Percentiles rank a stretch among this genome's conserved stretches.
phyloP scores from a whole-genome alignment of 2,113 vertebrate genomes.

The Triplophysa dalaica region DNA sequence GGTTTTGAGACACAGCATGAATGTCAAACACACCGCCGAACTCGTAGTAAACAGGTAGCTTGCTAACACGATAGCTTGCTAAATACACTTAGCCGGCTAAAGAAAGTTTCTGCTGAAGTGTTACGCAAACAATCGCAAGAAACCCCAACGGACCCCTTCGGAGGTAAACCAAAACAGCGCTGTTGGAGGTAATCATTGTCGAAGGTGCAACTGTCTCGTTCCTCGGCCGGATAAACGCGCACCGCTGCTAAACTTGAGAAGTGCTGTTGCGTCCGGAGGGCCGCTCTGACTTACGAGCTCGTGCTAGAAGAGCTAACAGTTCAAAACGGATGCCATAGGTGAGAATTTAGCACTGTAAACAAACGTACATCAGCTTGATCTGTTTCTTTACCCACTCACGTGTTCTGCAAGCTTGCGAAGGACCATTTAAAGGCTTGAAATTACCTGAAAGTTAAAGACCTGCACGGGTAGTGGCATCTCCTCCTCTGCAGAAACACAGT shows the following conservation, averaged over 20 bases:
- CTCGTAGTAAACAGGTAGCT: neutral
- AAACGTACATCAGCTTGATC: neutral
- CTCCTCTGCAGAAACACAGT: constrained; percentile 58
- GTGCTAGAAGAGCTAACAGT: constrained; percentile 33
- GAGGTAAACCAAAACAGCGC: constrained; percentile 9
- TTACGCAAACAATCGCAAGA: neutral
- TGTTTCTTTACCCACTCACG: neutral
- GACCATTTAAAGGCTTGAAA: constrained; percentile 21
- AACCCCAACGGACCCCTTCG: neutral
- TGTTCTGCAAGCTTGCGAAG: neutral
- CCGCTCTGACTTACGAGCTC: constrained; percentile 42
- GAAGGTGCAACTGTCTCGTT: neutral
- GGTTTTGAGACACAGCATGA: neutral
- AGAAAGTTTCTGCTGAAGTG: constrained; percentile 19
- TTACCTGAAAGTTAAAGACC: constrained; percentile 95
- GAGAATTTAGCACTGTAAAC: neutral
- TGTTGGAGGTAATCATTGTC: neutral
- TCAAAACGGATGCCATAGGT: neutral
- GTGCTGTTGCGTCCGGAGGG: constrained; percentile 44
- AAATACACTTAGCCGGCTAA: constrained; percentile 35
- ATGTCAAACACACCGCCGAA: neutral
- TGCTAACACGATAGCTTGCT: constrained; percentile 20
- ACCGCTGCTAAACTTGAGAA: constrained; percentile 43
- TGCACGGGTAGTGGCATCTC: constrained; percentile 92
- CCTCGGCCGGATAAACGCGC: constrained; percentile 12